phyloP scores from a whole-genome alignment of 2,888 invertebrate genomes.

The Elegia similella region DNA sequence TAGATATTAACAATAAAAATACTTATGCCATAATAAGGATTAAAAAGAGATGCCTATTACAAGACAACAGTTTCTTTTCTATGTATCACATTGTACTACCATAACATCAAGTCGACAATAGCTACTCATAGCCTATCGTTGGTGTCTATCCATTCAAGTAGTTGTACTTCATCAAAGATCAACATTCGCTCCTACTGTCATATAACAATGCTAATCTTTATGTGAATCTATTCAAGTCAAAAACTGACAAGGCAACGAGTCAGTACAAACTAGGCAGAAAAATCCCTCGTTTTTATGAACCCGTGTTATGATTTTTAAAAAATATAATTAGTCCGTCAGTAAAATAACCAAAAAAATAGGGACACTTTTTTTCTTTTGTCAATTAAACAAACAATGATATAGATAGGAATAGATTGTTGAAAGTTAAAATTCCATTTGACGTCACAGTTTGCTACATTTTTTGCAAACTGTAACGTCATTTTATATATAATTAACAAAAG shows the following conservation, averaged over 20 bases:
- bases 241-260: conserved; percentile 3
- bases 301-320: too few relatives aligned
- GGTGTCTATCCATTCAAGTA: conserved; percentile 8
- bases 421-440: too few relatives aligned
- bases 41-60: neutral
- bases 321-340: too few relatives aligned
- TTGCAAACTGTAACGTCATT: too few relatives aligned
- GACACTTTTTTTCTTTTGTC: too few relatives aligned
- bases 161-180: neutral
- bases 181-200: neutral
- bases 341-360: too few relatives aligned
- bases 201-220: neutral
- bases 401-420: too few relatives aligned
- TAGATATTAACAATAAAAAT: neutral
- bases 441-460: too few relatives aligned
- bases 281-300: neutral
- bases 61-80: neutral
- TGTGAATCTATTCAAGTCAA: neutral
- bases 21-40: neutral
- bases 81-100: conserved; percentile 13
- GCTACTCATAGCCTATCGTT: neutral
- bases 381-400: too few relatives aligned
- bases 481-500: too few relatives aligned
- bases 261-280: neutral
- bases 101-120: conserved; percentile 7